Conservation (phyloP, 2,888 invertebrate species). For the Drosophila pegasa region DNA sequence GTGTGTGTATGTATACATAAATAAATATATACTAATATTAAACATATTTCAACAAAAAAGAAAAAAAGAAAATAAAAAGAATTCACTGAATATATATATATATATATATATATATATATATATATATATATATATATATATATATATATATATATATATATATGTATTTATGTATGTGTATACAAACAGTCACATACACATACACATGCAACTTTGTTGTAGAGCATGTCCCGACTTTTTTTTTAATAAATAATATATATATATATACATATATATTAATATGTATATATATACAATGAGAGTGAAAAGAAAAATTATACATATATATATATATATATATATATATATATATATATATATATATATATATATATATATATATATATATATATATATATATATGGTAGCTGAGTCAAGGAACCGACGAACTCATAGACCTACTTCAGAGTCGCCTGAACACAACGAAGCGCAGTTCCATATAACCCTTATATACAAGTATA, state of each 20-base stretch:
- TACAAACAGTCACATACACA: constrained; percentile 9
- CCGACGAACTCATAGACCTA: constrained; percentile 24
- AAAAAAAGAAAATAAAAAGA: not conserved
- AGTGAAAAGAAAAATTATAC: constrained; percentile 45
- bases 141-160: not conserved
- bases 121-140: not conserved
- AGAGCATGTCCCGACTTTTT: constrained; percentile 51
- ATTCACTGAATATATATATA: constrained; percentile 25
- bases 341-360: constrained; percentile 18
- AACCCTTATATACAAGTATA: constrained; percentile 22
- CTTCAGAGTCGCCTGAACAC: constrained; percentile 20
- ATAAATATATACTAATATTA: constrained; percentile 6
- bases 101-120: not conserved
- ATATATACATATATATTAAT: constrained; percentile 24
- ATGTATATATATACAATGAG: constrained; percentile 45
- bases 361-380: constrained; percentile 8
- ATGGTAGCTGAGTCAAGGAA: constrained; percentile 1
- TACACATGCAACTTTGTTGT: constrained; percentile 32
- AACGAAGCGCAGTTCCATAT: constrained; percentile 19
- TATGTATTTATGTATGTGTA: constrained; percentile 23
- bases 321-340: constrained; percentile 25
- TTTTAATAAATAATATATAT: constrained; percentile 38
- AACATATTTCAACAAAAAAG: not conserved
- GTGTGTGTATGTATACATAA: constrained; percentile 35
- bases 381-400: constrained; percentile 4